Percentiles rank a stretch among this genome's conserved stretches.
These are phyloP conservation scores for Drosophila nigricruria DNA, from an alignment of 2,888 invertebrate species.

Conservation along the genomic window DNA sequence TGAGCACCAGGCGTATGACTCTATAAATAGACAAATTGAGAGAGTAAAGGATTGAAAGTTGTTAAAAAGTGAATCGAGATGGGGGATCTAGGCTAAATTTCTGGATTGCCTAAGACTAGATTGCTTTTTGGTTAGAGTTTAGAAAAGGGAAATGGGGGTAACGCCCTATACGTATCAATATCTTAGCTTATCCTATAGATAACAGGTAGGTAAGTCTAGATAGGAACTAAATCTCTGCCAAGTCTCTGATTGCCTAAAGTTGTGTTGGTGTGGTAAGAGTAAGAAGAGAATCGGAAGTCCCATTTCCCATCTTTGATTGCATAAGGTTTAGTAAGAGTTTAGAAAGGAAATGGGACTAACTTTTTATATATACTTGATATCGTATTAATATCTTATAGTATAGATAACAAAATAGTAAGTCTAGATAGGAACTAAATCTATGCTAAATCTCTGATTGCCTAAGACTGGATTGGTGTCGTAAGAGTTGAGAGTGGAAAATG, in stretches of 20 bases:
- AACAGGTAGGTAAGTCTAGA: background rate
- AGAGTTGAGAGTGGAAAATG: too few species aligned
- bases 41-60: background rate
- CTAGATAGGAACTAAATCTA: background rate
- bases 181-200: too few species aligned
- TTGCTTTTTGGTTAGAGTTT: background rate
- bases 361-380: too few species aligned
- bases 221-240: too few species aligned
- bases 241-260: background rate
- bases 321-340: too few species aligned
- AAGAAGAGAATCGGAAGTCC: too few species aligned
- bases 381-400: background rate
- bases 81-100: background rate
- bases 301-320: too few species aligned
- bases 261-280: too few species aligned
- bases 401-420: too few species aligned
- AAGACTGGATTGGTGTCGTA: background rate
- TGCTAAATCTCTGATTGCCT: background rate
- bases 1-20: constrained; percentile 93
- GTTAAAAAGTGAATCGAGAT: background rate
- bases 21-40: constrained; percentile 84
- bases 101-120: background rate
- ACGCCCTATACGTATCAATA: background rate
- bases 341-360: too few species aligned
- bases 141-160: background rate